Evolutionary conservation across 2,888 invertebrate genomes (phyloP), one percentile per base, ranked within the genome.

Genomic region (Epirrhoe tristata): DNA sequence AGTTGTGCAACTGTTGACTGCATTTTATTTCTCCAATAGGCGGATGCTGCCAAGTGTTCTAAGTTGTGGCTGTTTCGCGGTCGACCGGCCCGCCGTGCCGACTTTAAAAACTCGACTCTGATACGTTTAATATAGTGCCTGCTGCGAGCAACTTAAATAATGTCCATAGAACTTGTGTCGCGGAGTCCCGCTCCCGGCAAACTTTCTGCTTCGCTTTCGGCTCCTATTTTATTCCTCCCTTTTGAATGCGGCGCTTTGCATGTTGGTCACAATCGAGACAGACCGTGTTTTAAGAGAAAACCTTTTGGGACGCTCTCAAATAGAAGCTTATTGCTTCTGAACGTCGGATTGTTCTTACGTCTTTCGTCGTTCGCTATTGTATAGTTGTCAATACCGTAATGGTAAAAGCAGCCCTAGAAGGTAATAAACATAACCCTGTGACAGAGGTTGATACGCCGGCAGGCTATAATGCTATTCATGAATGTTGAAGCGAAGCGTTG

Each of bases 401-500:
- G 76, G 72, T 80, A 83, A 84, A 83, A 82, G 78, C 77, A 78
- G 78, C 78, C 81, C 80, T 81, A 80, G 83, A 85, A 84, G 84
- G 85, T 83, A 85, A 87, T 87, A 86, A 84, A 82, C 82, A 84
- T 86, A 89, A 88, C 80, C 63, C 66, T 52, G 61, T 84, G 81
- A 86, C 83, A 79, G 81, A 84, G 85, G 84, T 88, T 83, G 80
- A 83, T 90, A 91, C 89, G 88, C 85, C 84, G 84, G 84, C 88
- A 83, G 81, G 83, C 81, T 81, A 87, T 91, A 89, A 91, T 90
- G 86, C 82, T 91, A 91, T 92, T 91, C 91, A 91, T 91, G 90
- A 91, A 91, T 88, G 88, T 86, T 89, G 84, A 89, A 88, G 86
- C 86, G 82, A 80, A 83, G 84, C 84, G 84, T 82, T 88, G 87